These are phyloP conservation scores for Noctua janthe DNA, from an alignment of 2,888 invertebrate species.

Conservation along the genomic window DNA sequence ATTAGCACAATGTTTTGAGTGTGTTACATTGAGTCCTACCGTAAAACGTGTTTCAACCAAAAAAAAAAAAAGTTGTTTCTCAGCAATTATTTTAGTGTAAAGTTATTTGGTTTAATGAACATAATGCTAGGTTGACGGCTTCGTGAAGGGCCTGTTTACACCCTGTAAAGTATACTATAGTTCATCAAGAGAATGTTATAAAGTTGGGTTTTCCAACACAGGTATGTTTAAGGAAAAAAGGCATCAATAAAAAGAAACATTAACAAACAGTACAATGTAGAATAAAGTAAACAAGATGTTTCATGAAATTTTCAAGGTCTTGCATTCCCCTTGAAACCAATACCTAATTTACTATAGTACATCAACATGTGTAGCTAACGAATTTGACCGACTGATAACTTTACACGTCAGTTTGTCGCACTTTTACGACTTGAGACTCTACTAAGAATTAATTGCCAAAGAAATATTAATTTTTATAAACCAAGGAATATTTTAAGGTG, in stretches of 20 bases:
- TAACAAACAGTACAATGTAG: not conserved
- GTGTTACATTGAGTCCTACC: too few relatives aligned
- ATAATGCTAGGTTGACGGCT: too few relatives aligned
- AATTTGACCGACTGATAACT: constrained; percentile 22
- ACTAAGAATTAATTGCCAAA: not conserved
- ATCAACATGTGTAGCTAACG: constrained; percentile 17
- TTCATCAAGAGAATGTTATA: not conserved
- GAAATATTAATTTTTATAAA: not conserved
- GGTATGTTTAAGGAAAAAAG: constrained; percentile 8
- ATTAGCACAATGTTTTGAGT: too few relatives aligned
- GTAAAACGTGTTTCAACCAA: too few relatives aligned
- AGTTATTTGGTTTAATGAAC: too few relatives aligned
- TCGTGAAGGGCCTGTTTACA: too few relatives aligned
- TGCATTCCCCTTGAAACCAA: constrained; percentile 36
- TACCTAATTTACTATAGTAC: constrained; percentile 10
- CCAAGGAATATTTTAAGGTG: too few relatives aligned
- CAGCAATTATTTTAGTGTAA: too few relatives aligned
- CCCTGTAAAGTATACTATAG: too few relatives aligned
- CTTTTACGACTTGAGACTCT: not conserved
- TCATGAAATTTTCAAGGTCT: constrained; percentile 31
- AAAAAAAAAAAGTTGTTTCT: too few relatives aligned
- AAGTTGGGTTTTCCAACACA: not conserved
- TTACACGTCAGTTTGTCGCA: not conserved
- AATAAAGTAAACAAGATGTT: constrained; percentile 28
- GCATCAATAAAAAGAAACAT: not conserved